Percentiles rank a stretch among this genome's conserved stretches.
phyloP scores from a whole-genome alignment of 2,888 invertebrate genomes.

The Gryllus longicercus region DNA sequence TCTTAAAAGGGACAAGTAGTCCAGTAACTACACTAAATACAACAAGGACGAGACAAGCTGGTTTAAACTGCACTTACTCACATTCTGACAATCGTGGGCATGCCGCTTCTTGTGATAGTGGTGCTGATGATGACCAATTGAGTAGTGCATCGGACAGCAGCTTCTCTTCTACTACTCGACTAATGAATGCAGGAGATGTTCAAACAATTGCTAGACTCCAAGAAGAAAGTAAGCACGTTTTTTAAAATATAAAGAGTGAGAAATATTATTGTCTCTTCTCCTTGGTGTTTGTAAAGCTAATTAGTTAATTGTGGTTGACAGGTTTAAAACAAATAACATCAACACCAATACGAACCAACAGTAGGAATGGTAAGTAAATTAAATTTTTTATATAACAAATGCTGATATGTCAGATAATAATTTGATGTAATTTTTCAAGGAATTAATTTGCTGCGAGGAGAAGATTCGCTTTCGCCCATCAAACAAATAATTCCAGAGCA shows the following conservation, averaged over 20 bases:
- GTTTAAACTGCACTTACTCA: constrained; percentile 29
- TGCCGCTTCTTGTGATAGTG: constrained; percentile 32
- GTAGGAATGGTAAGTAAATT: constrained; percentile 32
- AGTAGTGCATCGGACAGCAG: constrained; percentile 37
- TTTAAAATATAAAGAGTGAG: background rate
- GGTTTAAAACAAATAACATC: constrained; percentile 34
- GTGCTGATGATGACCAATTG: constrained; percentile 35
- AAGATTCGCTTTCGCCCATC: constrained; percentile 33
- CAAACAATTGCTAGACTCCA: constrained; percentile 38
- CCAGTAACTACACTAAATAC: background rate
- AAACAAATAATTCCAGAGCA: constrained; percentile 25
- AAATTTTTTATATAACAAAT: background rate
- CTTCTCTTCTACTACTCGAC: constrained; percentile 33
- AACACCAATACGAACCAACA: constrained; percentile 31
- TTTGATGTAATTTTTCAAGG: too few species aligned
- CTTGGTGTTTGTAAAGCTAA: background rate
- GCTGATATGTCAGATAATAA: too few species aligned
- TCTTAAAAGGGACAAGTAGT: constrained; percentile 21
- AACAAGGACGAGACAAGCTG: constrained; percentile 21
- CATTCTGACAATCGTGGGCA: constrained; percentile 19
- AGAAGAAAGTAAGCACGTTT: constrained; percentile 36
- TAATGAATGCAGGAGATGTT: constrained; percentile 36
- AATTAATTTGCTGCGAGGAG: background rate
- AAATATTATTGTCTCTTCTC: background rate
- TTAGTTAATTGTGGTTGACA: constrained; percentile 29